Evolutionary conservation across 2,113 vertebrate species (phyloP).

Genomic region (Paratilapia polleni): DNA sequence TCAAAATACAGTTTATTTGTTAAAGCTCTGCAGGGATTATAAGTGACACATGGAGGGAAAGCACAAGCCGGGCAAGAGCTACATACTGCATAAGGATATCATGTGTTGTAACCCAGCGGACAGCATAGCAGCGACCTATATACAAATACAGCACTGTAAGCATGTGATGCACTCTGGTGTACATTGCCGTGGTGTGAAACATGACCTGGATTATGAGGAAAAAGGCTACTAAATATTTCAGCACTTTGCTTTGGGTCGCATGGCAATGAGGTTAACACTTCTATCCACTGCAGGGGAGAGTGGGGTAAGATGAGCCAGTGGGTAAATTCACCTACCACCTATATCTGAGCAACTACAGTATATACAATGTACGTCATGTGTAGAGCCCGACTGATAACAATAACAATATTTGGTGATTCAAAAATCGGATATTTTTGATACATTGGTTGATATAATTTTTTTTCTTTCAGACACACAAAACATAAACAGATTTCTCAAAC

Average conservation of each 20-base stretch:
- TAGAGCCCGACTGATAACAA: background rate
- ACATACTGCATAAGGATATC: constrained; percentile 28
- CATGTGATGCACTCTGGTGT: constrained; percentile 26
- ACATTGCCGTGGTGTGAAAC: constrained; percentile 10
- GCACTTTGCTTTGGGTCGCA: constrained; percentile 35
- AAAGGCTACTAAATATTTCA: constrained; percentile 64
- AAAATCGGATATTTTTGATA: too few species aligned
- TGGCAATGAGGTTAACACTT: background rate
- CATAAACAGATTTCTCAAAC: too few species aligned
- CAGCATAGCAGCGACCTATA: constrained; percentile 21
- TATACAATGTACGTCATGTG: background rate
- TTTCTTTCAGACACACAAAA: too few species aligned
- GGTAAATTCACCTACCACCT: background rate
- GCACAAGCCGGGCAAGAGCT: constrained; percentile 27
- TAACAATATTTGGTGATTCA: too few species aligned
- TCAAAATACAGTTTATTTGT: constrained; percentile 39
- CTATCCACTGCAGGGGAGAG: background rate
- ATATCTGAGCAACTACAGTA: constrained; percentile 1
- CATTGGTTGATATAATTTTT: too few species aligned
- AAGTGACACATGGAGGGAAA: constrained; percentile 22
- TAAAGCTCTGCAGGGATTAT: constrained; percentile 42
- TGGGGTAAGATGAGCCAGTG: background rate
- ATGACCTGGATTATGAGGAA: constrained; percentile 45
- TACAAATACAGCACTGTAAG: constrained; percentile 35
- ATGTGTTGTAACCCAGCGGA: background rate